Evolutionary conservation across 1,140 invertebrate species (phyloP), one percentile per base, ranked within the genome.

Genomic region (Atta colombica): DNA sequence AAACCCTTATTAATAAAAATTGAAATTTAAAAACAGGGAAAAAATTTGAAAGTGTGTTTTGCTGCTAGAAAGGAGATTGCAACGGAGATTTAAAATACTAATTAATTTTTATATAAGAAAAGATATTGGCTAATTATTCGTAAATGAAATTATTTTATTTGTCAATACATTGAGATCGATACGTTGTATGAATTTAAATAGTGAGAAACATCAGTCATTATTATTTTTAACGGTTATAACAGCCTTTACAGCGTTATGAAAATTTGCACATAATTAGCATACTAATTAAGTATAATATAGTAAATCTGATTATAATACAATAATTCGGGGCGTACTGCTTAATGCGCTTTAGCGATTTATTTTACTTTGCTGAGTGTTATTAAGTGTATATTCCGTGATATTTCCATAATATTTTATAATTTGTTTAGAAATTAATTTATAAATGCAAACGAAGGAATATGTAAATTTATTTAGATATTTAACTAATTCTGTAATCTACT

Each of bases 211-310:
- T 69, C 16, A 39, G 7, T 71, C 31, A 31, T 81, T 60, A 58
- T 72, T 82, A 82, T 71, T 58, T 25, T 72, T 71, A 14, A 3
- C 14, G 2, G 0, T 71, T 81, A 69, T 25, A 55, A 81, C 49
- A 55, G 21, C 12, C 6, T 71, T 71, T 80, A 69, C 2, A 7
- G n/a, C 63, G 49, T 51, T 55, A 45, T 39, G 63, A 28, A 25
- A 39, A 35, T 12, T 25, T 18, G 35, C 28, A 81, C 18, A 16
- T 71, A 81, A 81, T 82, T 82, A 74, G 12, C 39, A 82, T 61
- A 63, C 2, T 82, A 82, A 74, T 82, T 82, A 28, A 72, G 25
- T 74, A 72, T 74, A 82, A 74, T 82, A 72, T 31, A 72, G 21
- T 31, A 51, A 82, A 61, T 2, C 0, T 60, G 45, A 82, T 82